Conservation (phyloP, 2,888 invertebrate species). For the Thysanoteuthis rhombus region DNA sequence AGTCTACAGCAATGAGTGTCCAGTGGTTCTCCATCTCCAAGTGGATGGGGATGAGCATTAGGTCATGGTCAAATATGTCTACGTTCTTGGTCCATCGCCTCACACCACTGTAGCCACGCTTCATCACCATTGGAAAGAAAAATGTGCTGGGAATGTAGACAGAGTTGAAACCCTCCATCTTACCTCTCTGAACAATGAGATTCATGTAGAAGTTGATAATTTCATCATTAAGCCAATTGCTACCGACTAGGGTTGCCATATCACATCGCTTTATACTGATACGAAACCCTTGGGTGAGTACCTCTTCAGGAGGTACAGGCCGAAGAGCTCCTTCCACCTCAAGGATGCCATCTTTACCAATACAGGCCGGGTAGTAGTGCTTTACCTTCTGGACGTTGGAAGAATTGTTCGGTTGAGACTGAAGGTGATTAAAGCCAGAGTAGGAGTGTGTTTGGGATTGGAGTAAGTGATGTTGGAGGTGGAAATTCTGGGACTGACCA, state of each 20-base stretch:
- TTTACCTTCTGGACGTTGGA: neutral
- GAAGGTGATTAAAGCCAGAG: neutral
- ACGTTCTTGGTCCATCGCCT: slow-evolving; percentile 16
- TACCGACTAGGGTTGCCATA: neutral
- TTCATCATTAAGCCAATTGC: slow-evolving; percentile 23
- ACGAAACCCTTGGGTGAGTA: neutral
- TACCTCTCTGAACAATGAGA: slow-evolving; percentile 15
- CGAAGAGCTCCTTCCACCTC: neutral
- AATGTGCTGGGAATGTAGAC: slow-evolving; percentile 26
- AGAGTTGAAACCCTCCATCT: neutral
- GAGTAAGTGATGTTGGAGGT: neutral
- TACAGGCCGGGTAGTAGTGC: neutral
- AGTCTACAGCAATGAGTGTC: slow-evolving; percentile 20
- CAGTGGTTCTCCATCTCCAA: slow-evolving; percentile 13
- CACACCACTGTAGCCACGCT: neutral
- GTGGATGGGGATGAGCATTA: slow-evolving; percentile 15
- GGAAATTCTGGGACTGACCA: neutral
- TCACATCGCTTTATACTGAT: slow-evolving; percentile 26
- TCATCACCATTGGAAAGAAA: slow-evolving; percentile 20
- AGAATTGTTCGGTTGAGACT: slow-evolving; percentile 16
- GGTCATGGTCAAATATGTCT: slow-evolving; percentile 20
- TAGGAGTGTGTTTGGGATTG: neutral
- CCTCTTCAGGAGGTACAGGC: slow-evolving; percentile 1
- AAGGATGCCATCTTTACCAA: neutral
- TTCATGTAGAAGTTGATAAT: slow-evolving; percentile 23